Evolutionary conservation across 2,113 vertebrate genomes (phyloP).

Genomic region (Oncorhynchus mykiss): DNA sequence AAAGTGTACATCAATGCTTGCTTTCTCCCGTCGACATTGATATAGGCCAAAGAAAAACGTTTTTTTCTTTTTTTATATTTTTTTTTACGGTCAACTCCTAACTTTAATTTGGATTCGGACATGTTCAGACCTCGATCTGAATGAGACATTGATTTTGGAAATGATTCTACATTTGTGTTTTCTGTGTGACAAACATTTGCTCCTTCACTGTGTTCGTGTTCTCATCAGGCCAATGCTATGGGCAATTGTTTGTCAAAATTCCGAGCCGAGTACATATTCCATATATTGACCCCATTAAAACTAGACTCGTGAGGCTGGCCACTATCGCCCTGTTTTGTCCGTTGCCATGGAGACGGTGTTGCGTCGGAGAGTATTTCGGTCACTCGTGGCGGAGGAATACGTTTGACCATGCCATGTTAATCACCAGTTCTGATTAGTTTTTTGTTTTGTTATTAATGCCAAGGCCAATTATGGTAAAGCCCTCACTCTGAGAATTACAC

Average conservation of each 20-base stretch:
- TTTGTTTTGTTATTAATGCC: constrained; percentile 31
- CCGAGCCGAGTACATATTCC: no score
- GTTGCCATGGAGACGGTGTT: constrained; percentile 37
- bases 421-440: constrained; percentile 30
- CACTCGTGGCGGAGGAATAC: constrained; percentile 25
- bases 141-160: neutral
- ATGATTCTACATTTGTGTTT: neutral
- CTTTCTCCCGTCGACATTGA: neutral
- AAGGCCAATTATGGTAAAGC: constrained; percentile 29
- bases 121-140: neutral
- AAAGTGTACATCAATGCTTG: neutral
- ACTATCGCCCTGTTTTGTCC: constrained; percentile 13
- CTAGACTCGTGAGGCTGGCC: no score
- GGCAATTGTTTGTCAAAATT: no score
- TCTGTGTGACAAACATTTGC: no score
- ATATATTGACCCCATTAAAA: no score
- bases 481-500: constrained; percentile 26
- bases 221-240: no score
- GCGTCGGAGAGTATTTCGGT: neutral
- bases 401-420: constrained; percentile 41
- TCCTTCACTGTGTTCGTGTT: no score
- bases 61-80: neutral
- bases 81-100: neutral
- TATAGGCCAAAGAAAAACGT: neutral
- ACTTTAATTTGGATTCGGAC: neutral